Conservation (phyloP, 2,797 vertebrate genomes). For the Avahi laniger region DNA sequence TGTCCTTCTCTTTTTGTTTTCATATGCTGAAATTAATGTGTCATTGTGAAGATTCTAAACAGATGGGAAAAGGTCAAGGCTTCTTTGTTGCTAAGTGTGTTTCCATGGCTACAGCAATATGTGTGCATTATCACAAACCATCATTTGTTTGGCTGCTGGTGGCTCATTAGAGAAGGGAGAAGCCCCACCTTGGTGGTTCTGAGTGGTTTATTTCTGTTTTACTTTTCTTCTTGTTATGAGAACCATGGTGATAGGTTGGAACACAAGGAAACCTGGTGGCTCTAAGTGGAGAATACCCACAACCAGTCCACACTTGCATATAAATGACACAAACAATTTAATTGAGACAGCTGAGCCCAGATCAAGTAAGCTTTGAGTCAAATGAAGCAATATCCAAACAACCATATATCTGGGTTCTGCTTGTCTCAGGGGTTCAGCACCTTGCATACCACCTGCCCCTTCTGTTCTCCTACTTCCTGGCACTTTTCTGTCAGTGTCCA, state of each 20-base stretch:
- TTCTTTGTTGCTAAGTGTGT: conserved; percentile 86
- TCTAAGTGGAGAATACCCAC: neutral
- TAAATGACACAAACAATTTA: neutral
- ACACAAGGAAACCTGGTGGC: conserved; percentile 2
- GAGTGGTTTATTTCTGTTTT: conserved; percentile 72
- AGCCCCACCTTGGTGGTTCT: conserved; percentile 43
- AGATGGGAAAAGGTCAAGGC: conserved; percentile 87
- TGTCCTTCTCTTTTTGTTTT: conserved; percentile 67
- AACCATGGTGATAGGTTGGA: neutral
- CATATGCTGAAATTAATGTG: conserved; percentile 83
- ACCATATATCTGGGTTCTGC: neutral
- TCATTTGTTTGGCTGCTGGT: conserved; percentile 82
- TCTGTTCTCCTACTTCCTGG: neutral
- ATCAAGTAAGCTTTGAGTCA: neutral
- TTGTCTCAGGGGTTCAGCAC: neutral
- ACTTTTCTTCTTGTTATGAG: conserved; percentile 48
- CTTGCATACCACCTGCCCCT: neutral
- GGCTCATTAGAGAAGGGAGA: conserved; percentile 79
- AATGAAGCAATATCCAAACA: neutral
- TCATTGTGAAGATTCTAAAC: conserved; percentile 85
- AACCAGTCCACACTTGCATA: neutral
- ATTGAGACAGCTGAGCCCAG: neutral
- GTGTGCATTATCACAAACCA: conserved; percentile 80
- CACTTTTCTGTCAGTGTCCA: neutral
- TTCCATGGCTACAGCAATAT: conserved; percentile 84